Evolutionary conservation across 2,888 invertebrate genomes (phyloP), one percentile per base, ranked within the genome.

Genomic region (Tenthredo notha): DNA sequence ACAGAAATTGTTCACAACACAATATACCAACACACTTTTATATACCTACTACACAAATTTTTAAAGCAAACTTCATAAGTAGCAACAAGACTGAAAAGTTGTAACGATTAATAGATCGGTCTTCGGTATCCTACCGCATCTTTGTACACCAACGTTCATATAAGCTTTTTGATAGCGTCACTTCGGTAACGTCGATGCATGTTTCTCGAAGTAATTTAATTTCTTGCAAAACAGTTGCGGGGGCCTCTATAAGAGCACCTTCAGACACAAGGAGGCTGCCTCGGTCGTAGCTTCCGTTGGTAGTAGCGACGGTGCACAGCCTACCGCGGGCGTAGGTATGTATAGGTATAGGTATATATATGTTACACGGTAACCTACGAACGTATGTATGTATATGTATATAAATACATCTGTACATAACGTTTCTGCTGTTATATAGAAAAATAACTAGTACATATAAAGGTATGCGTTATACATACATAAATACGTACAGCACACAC

Each of bases 401-500:
- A 70, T 84, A 74, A 47, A 50, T 43, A 33, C 33, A 47, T 54
- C 29, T 54, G 72, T 61, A 61, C 54, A 54, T 61, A 29, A 84
- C 78, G 58, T 61, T 83, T 25, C 61, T 61, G 61, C 61, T 88
- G 88, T 88, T 89, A 90, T 87, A 87, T 88, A 87, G 88, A 89
- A 89, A 90, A 90, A 90, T 90, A 90, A 90, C 90, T 87, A 85
- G 87, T 72, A 25, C 74, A 65, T 40, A 29, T 40, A 29, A 37
- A 47, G 12, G 65, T 65, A 83, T 37, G 37, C 83, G 67, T 40
- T 78, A 83, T 58, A 50, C 18, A 78, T 84, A 88, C 88, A 88
- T 89, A 47, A 47, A 47, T 47, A 47, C 12, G 12, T 47, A 47
- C 47, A 47, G 88, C 88, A 87, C 88, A 87, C 47, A 89, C 86